Percentiles rank a stretch among this genome's conserved stretches.
Conservation (phyloP, 2,888 invertebrate genomes). For the Microctonus brassicae region DNA sequence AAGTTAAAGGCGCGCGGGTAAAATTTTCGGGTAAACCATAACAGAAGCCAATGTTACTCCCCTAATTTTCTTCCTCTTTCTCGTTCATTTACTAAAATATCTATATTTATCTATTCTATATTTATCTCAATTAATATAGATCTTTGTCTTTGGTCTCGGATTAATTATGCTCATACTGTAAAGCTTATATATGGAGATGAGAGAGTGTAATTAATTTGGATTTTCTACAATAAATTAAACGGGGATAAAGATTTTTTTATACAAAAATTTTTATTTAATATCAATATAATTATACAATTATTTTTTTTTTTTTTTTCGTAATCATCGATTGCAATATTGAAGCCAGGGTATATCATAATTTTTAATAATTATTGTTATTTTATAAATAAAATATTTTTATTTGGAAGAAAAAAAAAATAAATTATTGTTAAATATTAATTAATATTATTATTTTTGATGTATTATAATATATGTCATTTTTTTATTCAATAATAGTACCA, state of each 20-base stretch:
- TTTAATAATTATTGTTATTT: no score
- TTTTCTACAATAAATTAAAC: neutral
- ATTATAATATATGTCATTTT: no score
- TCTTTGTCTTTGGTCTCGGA: neutral
- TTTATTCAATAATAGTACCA: no score
- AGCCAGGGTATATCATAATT: no score
- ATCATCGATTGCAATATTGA: no score
- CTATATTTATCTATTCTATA: no score
- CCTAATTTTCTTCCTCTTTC: neutral
- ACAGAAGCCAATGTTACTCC: neutral
- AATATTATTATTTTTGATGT: no score
- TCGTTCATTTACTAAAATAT: neutral
- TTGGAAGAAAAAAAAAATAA: no score
- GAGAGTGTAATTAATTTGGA: neutral
- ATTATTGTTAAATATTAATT: no score
- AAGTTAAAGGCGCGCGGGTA: neutral
- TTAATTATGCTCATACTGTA: neutral
- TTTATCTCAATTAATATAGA: conserved; percentile 18
- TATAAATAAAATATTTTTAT: no score
- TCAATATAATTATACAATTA: neutral
- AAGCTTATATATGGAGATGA: no score
- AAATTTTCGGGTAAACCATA: conserved; percentile 21
- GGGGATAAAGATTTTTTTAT: neutral
- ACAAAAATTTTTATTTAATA: neutral
- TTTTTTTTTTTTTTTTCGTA: neutral